Conservation (phyloP, 2,113 vertebrate species). For the Perca fluviatilis region DNA sequence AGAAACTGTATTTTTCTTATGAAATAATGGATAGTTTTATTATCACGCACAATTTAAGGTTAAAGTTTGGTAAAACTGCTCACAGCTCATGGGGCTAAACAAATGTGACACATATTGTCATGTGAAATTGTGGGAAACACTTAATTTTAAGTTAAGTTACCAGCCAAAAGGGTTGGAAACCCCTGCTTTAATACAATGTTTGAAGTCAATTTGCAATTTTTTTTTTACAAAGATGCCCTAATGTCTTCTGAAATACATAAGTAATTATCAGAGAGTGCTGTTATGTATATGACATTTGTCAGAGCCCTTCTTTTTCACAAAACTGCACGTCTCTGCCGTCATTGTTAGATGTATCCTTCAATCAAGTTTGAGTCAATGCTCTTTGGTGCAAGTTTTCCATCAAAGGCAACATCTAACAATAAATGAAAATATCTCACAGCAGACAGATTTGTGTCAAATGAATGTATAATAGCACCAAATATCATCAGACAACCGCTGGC, state of each 20-base stretch:
- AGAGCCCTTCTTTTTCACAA: slow-evolving; percentile 13
- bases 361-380: slow-evolving; percentile 27
- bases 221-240: not conserved
- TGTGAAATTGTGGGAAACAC: too few relatives aligned
- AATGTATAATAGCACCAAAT: slow-evolving; percentile 52
- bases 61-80: not conserved
- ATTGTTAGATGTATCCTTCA: slow-evolving; percentile 46
- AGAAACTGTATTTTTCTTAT: too few relatives aligned
- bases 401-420: slow-evolving; percentile 46
- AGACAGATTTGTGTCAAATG: slow-evolving; percentile 36
- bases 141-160: not conserved
- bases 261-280: slow-evolving; percentile 2
- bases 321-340: slow-evolving; percentile 16
- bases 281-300: slow-evolving; percentile 27
- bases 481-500: slow-evolving; percentile 54
- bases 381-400: slow-evolving; percentile 26
- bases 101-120: not conserved
- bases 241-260: not conserved
- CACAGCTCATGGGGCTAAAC: not conserved
- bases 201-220: not conserved
- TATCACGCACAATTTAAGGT: not conserved
- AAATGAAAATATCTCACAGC: slow-evolving; percentile 43
- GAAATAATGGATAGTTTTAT: too few relatives aligned
- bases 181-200: not conserved
- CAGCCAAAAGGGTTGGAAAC: not conserved